Percentiles rank a stretch among this genome's conserved stretches.
Evolutionary conservation across 64 coral and sea anemone species (phyloP).

Genomic region (Exaiptasia diaphana): DNA sequence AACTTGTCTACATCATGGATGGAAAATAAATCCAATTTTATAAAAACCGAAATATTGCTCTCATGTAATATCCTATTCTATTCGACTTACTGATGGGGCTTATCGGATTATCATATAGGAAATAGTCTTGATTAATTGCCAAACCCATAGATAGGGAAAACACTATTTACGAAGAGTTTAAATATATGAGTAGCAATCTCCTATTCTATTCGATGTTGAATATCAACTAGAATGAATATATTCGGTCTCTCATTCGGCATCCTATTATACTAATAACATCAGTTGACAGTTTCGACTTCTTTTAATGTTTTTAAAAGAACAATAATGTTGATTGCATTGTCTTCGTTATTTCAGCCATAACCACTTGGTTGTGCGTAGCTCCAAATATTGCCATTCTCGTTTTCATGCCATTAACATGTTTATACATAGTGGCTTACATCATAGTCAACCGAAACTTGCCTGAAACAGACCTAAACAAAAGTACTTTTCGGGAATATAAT

Average conservation of each 20-base stretch:
- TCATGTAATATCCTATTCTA: too few relatives aligned
- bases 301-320: not conserved
- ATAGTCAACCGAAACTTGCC: constrained; percentile 67
- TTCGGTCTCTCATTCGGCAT: not conserved
- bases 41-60: too few relatives aligned
- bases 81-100: too few relatives aligned
- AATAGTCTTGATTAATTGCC: too few relatives aligned
- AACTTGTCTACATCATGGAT: too few relatives aligned
- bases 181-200: too few relatives aligned
- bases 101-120: too few relatives aligned
- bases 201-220: not conserved
- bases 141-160: too few relatives aligned
- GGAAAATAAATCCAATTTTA: too few relatives aligned
- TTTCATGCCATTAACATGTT: constrained; percentile 25
- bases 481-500: too few relatives aligned
- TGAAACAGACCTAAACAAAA: not conserved
- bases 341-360: constrained; percentile 61
- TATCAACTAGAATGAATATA: not conserved
- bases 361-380: constrained; percentile 80
- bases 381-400: constrained; percentile 67
- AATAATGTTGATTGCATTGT: not conserved
- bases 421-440: constrained; percentile 51
- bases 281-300: not conserved
- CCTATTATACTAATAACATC: not conserved
- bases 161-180: too few relatives aligned